These are phyloP conservation scores for Aromia moschata DNA, from an alignment of 2,888 invertebrate species.

Conservation along the genomic window DNA sequence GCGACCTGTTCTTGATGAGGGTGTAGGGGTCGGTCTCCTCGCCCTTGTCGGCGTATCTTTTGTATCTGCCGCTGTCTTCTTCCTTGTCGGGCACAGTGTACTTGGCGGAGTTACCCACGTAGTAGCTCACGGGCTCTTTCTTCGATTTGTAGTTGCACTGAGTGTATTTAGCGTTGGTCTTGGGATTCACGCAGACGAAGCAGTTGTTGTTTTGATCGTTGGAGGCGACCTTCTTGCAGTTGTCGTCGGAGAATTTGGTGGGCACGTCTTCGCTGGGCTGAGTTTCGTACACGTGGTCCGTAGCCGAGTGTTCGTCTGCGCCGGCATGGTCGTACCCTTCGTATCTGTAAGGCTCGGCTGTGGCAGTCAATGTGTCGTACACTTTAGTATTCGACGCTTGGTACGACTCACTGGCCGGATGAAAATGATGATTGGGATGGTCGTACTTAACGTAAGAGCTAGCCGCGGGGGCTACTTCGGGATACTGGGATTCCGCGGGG, in stretches of 20 bases:
- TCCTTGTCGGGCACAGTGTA: constrained; percentile 51
- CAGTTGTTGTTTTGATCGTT: constrained; percentile 63
- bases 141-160: constrained; percentile 68
- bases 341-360: constrained; percentile 42
- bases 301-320: background rate
- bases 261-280: constrained; percentile 48
- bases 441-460: constrained; percentile 59
- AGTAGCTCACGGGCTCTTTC: constrained; percentile 61
- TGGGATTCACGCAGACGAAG: constrained; percentile 66
- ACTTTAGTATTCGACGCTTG: constrained; percentile 47
- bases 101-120: constrained; percentile 56
- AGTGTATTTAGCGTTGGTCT: constrained; percentile 67
- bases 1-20: constrained; percentile 62
- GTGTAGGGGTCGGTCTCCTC: constrained; percentile 64
- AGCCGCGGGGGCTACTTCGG: constrained; percentile 32
- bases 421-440: constrained; percentile 38
- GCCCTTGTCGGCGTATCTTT: constrained; percentile 59
- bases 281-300: constrained; percentile 32
- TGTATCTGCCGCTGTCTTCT: constrained; percentile 58
- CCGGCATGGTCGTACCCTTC: background rate
- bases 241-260: constrained; percentile 54
- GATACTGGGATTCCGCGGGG: constrained; percentile 36
- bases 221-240: constrained; percentile 69
- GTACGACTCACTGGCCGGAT: constrained; percentile 44
- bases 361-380: constrained; percentile 42